Conservation (phyloP, 2,797 vertebrate species). For the Molossus alvarezi region DNA sequence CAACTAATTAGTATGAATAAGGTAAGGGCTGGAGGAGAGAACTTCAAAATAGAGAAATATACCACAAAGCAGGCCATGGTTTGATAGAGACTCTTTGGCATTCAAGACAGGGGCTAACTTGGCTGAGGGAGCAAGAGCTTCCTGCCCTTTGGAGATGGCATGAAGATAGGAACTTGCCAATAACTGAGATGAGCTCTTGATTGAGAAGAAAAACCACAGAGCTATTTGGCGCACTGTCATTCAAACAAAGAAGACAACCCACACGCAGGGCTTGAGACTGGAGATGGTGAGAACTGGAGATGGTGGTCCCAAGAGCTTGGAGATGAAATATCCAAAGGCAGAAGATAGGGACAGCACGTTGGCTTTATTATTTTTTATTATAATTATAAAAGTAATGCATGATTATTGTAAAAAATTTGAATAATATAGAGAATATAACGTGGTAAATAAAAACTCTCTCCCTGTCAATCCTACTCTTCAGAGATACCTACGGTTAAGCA, state of each 20-base stretch:
- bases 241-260: background rate
- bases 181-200: conserved; percentile 21
- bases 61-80: background rate
- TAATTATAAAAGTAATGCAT: conserved; percentile 14
- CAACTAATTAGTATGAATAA: background rate
- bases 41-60: background rate
- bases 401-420: background rate
- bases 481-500: background rate
- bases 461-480: background rate
- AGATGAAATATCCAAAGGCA: conserved; percentile 37
- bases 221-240: background rate
- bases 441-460: conserved; percentile 16
- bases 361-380: conserved; percentile 30
- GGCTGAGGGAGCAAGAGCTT: background rate
- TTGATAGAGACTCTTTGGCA: background rate
- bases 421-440: background rate
- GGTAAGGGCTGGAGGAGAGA: background rate
- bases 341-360: background rate
- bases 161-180: conserved; percentile 35
- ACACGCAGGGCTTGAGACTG: background rate
- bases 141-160: conserved; percentile 30
- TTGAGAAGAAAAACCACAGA: conserved; percentile 24
- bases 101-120: background rate
- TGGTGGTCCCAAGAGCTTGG: background rate
- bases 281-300: background rate